Evolutionary conservation across 2,797 vertebrate genomes (phyloP), one percentile per base, ranked within the genome.

Genomic region (Liparis tanakae): DNA sequence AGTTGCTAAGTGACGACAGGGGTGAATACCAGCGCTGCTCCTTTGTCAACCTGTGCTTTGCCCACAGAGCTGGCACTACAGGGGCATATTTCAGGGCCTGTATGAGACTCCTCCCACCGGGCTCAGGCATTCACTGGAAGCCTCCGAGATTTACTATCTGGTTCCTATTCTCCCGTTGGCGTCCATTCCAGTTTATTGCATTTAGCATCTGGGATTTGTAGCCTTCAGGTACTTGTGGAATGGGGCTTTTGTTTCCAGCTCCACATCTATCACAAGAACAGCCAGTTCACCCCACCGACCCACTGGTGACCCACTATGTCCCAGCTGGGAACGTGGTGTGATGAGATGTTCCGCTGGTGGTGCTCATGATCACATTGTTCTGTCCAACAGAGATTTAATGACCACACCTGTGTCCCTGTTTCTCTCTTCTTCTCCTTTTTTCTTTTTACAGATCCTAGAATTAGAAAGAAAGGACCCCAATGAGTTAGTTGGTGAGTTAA

Each of bases 401-500:
- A 72, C 54, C 18, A 36, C 20, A 10, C 25, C 25, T 34, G 3
- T 74, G 1, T 83, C 34, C 79, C 17, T 70, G 6, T 56, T 7
- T 53, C 54, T 22, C 53, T 56, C 43, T 25, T 59, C 50, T 37
- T 39, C 10, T 44, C 25, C 48, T 43, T 36, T 41, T 79, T 53
- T 53, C 6, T 39, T 85, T 67, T 86, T 80, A 7, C 90, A 99
- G 76, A 92, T 95, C 65, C 68, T 91, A 30, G 96, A 97, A 80
- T 78, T 92, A 64, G 97, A 99, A 84, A 96, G 92, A 65, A 96
- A 92, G 88, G 97, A 99, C 84, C 97, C 98, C 71, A 96, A 98
- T 88, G 98, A 99, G 72, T 91, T 99, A 25, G 98, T 99, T 75
- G 98, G 98, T 99, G 86, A 96, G 97, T 96, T 18, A 0, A 66